phyloP scores from a whole-genome alignment of 1,140 invertebrate genomes.

The Radopholus similis region DNA sequence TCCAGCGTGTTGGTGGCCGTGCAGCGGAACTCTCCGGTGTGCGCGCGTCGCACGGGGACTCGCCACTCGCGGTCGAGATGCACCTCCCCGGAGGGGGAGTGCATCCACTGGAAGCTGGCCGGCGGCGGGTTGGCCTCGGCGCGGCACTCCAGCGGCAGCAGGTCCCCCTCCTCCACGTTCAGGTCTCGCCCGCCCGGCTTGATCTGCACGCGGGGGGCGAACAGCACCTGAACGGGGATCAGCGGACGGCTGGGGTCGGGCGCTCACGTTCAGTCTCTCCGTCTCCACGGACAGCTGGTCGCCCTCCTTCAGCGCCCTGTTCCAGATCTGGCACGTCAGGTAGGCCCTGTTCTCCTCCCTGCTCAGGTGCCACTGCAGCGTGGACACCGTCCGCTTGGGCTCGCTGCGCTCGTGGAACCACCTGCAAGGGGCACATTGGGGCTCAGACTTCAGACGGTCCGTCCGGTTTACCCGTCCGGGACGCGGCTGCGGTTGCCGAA shows the following conservation, averaged over 20 bases:
- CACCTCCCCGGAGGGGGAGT: constrained; percentile 27
- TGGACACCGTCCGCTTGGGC: not conserved
- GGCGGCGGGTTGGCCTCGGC: constrained; percentile 36
- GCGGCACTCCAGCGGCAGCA: constrained; percentile 19
- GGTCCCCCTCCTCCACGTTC: constrained; percentile 38
- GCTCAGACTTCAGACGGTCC: constrained; percentile 7
- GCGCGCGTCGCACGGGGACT: constrained; percentile 19
- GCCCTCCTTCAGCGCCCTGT: constrained; percentile 28
- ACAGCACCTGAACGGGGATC: constrained; percentile 21
- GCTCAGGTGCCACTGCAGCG: constrained; percentile 25
- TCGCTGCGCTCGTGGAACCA: not conserved
- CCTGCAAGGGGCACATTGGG: constrained; percentile 17
- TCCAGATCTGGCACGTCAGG: constrained; percentile 39
- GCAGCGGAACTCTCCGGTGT: constrained; percentile 33
- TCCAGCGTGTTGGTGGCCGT: constrained; percentile 32
- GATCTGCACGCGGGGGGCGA: constrained; percentile 29
- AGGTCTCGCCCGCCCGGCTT: constrained; percentile 16
- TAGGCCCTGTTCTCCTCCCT: constrained; percentile 36
- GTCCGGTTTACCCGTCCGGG: constrained; percentile 28
- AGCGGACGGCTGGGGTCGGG: not conserved
- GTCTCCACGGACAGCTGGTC: constrained; percentile 12
- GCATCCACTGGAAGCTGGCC: constrained; percentile 33
- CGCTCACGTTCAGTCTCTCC: constrained; percentile 29
- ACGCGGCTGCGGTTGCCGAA: constrained; percentile 37
- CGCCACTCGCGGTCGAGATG: constrained; percentile 19